phyloP scores from a whole-genome alignment of 2,797 vertebrate species.

The Macropus fuliginosus region DNA sequence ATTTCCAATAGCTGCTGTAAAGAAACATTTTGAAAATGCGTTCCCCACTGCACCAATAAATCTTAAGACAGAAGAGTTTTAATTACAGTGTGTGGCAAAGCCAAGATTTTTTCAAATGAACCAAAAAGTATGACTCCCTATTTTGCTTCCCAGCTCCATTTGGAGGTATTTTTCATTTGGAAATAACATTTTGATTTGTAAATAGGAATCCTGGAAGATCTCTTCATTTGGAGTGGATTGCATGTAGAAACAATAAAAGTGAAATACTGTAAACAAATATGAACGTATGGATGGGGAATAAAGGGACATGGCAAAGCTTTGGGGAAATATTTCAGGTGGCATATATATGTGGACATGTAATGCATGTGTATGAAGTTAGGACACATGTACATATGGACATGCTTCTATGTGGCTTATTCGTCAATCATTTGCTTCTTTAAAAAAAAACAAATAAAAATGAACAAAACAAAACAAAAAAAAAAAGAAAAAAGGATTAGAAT shows the following conservation, averaged over 20 bases:
- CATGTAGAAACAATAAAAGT: slow-evolving; percentile 49
- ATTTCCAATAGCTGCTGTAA: slow-evolving; percentile 74
- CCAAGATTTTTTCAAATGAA: slow-evolving; percentile 72
- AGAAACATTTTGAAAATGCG: slow-evolving; percentile 72
- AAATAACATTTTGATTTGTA: slow-evolving; percentile 55
- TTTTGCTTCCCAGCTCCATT: neutral
- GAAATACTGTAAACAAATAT: slow-evolving; percentile 54
- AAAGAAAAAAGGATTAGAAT: slow-evolving; percentile 54
- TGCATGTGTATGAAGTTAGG: neutral
- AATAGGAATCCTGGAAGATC: slow-evolving; percentile 42
- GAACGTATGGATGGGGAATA: slow-evolving; percentile 30
- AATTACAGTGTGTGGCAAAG: slow-evolving; percentile 80
- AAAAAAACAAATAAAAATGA: slow-evolving; percentile 26
- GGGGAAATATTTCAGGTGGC: slow-evolving; percentile 17
- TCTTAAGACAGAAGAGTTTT: slow-evolving; percentile 80
- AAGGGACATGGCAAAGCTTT: slow-evolving; percentile 13
- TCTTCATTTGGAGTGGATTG: slow-evolving; percentile 42
- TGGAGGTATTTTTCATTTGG: slow-evolving; percentile 52
- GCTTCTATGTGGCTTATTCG: slow-evolving; percentile 12
- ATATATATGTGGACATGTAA: neutral
- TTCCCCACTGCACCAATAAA: slow-evolving; percentile 70
- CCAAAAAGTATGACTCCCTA: slow-evolving; percentile 58
- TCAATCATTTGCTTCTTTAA: slow-evolving; percentile 54
- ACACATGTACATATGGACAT: slow-evolving; percentile 17
- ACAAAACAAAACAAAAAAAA: slow-evolving; percentile 6